Conservation (phyloP, 2,797 vertebrate species). For the Trachurus trachurus region DNA sequence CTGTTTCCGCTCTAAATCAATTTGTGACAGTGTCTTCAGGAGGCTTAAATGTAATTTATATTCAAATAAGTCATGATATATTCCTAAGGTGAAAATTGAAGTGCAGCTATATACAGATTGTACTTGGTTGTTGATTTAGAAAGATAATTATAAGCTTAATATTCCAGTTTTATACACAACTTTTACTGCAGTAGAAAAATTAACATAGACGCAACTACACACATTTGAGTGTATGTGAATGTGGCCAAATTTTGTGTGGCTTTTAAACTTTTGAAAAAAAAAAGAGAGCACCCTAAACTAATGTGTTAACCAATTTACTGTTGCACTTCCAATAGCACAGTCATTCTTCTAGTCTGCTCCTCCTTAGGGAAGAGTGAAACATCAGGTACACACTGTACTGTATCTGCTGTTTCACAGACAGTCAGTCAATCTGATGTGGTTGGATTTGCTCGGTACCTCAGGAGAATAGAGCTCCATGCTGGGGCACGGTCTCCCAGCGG, state of each 20-base stretch:
- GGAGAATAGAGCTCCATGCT: constrained; percentile 93
- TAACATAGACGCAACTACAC: background rate
- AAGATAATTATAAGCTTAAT: background rate
- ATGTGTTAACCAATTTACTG: background rate
- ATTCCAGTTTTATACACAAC: background rate
- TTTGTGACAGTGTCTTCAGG: background rate
- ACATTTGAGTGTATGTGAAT: background rate
- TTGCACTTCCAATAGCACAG: background rate
- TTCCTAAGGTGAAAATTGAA: background rate
- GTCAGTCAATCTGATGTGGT: no score
- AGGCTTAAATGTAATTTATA: background rate
- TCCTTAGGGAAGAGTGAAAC: background rate
- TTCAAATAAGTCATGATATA: constrained; percentile 13
- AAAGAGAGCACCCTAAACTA: background rate
- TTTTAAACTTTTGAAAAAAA: background rate
- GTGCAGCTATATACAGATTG: background rate
- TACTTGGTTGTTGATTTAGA: background rate
- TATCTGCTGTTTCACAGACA: background rate
- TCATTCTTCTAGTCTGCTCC: background rate
- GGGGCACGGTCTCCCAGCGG: constrained; percentile 89
- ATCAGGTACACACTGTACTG: background rate
- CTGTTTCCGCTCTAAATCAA: background rate
- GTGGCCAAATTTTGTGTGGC: background rate
- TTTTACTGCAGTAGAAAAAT: background rate
- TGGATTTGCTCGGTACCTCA: constrained; percentile 80